Percentiles rank a stretch among this genome's conserved stretches.
These are phyloP conservation scores for Luperina nickerlii DNA, from an alignment of 2,888 invertebrate genomes.

Conservation along the genomic window DNA sequence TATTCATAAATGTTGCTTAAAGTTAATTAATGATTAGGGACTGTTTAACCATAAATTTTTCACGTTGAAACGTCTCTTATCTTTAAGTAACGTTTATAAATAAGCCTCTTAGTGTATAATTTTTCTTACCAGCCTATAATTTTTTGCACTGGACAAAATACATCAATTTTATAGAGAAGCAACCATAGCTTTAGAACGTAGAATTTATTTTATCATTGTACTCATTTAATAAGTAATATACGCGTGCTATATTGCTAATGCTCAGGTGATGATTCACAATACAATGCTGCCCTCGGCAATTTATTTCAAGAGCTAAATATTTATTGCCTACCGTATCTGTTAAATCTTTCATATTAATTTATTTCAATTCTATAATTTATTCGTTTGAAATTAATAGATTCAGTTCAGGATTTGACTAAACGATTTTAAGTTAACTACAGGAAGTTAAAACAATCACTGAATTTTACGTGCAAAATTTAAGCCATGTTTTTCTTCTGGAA, in stretches of 20 bases:
- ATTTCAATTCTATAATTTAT: constrained; percentile 45
- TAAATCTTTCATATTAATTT: constrained; percentile 50
- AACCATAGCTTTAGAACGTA: neutral
- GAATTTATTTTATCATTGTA: constrained; percentile 45
- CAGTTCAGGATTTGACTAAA: constrained; percentile 21
- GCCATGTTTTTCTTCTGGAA: neutral
- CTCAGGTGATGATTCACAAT: constrained; percentile 54
- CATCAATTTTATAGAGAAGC: neutral
- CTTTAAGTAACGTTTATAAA: no score
- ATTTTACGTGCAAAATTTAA: neutral
- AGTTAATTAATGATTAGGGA: no score
- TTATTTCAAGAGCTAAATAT: constrained; percentile 53
- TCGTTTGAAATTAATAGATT: constrained; percentile 34
- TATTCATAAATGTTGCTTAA: no score
- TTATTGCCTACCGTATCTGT: constrained; percentile 55
- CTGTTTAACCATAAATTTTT: no score
- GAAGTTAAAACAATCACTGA: neutral
- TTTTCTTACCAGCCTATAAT: no score
- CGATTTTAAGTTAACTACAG: neutral
- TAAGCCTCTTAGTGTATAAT: no score
- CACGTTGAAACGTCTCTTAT: no score
- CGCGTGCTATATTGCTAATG: constrained; percentile 16
- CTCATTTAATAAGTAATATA: constrained; percentile 37
- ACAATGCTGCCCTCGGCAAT: constrained; percentile 40
- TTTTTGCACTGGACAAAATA: neutral